Conservation (phyloP, 53 echinoderm and acorn worm species). For the Hippasteria phrygiana region DNA sequence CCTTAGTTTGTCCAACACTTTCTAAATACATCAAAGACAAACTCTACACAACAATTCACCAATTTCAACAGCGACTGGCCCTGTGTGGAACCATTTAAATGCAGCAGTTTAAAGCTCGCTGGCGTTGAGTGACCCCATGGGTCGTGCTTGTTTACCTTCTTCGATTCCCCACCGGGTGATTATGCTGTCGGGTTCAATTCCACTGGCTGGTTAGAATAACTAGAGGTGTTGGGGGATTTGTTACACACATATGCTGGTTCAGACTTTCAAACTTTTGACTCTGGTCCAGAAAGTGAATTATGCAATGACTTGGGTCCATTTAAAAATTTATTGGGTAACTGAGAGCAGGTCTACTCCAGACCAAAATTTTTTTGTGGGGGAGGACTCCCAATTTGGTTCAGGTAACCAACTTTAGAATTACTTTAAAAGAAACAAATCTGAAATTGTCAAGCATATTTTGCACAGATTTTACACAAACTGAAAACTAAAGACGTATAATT, state of each 20-base stretch:
- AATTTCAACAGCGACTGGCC: background rate
- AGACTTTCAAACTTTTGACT: too few species aligned
- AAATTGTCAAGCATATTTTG: too few species aligned
- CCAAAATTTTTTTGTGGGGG: too few species aligned
- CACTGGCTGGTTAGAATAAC: constrained; percentile 40
- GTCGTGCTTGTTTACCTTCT: constrained; percentile 31
- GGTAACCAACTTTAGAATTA: too few species aligned
- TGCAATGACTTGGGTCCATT: too few species aligned
- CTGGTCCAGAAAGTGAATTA: too few species aligned
- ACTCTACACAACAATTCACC: background rate
- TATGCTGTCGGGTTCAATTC: constrained; percentile 47
- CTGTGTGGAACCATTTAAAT: background rate
- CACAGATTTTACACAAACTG: too few species aligned
- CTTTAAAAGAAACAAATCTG: too few species aligned
- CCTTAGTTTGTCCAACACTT: background rate
- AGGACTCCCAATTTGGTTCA: too few species aligned
- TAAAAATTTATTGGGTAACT: too few species aligned
- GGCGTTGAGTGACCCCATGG: constrained; percentile 32
- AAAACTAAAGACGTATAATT: too few species aligned
- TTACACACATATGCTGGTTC: background rate
- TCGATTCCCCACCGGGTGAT: constrained; percentile 29
- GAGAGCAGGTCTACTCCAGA: too few species aligned
- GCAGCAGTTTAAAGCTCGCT: background rate
- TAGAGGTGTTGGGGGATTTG: background rate
- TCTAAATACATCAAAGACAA: background rate